These are phyloP conservation scores for Acipenser ruthenus DNA, from an alignment of 2,797 vertebrate species.

Conservation along the genomic window DNA sequence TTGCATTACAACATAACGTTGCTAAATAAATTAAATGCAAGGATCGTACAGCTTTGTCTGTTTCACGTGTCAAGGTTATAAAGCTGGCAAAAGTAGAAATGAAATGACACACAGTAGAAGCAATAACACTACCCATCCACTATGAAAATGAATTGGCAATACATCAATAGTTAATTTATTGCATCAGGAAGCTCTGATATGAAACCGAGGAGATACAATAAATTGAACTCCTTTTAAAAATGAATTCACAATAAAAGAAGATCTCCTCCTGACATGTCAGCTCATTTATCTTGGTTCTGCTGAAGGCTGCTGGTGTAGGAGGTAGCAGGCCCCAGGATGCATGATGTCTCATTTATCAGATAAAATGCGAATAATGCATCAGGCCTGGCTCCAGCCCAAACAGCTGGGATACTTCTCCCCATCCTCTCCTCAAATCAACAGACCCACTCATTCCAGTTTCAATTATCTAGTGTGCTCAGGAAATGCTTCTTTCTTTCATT, in stretches of 20 bases:
- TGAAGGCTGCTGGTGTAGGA: not conserved
- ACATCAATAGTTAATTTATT: not conserved
- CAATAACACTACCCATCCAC: too few relatives aligned
- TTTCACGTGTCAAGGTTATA: too few relatives aligned
- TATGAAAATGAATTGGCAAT: not conserved
- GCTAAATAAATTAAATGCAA: too few relatives aligned
- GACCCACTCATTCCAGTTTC: not conserved
- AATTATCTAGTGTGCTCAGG: not conserved
- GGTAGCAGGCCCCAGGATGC: conserved; percentile 7
- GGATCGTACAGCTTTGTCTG: too few relatives aligned
- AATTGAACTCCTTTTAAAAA: conserved; percentile 13
- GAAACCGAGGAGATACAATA: not conserved
- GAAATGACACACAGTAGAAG: too few relatives aligned
- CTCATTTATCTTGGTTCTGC: not conserved
- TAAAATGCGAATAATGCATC: conserved; percentile 3
- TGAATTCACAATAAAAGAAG: conserved; percentile 6
- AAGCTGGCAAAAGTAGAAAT: too few relatives aligned
- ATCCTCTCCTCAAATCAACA: conserved; percentile 1
- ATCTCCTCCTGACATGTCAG: not conserved
- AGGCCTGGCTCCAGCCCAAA: conserved; percentile 8
- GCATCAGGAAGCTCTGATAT: not conserved
- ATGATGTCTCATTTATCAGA: conserved; percentile 5
- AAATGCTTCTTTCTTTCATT: not conserved
- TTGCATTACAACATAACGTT: too few relatives aligned
- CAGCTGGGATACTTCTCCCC: not conserved